Evolutionary conservation across 2,113 vertebrate genomes (phyloP).

Genomic region (Tragelaphus buxtoni): DNA sequence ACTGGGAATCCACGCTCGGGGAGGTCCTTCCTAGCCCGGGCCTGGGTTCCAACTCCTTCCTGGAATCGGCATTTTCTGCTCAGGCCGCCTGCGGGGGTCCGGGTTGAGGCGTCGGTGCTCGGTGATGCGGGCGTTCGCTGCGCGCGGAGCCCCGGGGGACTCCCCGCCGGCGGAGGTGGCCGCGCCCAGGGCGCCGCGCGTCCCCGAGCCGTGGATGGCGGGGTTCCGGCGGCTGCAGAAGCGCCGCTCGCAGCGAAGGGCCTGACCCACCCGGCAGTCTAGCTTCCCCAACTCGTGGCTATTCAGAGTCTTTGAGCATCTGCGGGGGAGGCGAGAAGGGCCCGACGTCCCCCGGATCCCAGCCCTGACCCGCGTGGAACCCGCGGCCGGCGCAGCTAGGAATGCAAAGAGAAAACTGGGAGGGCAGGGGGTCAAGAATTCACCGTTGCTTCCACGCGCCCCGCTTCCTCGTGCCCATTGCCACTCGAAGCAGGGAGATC

Average conservation of each 20-base stretch:
- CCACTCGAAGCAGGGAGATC: neutral
- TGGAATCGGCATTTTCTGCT: neutral
- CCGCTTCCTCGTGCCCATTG: rapidly evolving
- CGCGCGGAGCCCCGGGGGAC: neutral
- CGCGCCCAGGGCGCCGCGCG: neutral
- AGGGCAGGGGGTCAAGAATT: neutral
- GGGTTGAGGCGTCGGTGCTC: rapidly evolving
- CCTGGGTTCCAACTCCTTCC: neutral
- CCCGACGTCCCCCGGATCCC: neutral
- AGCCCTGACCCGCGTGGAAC: neutral
- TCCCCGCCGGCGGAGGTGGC: too few species aligned
- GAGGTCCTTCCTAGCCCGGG: neutral
- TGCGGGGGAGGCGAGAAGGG: neutral
- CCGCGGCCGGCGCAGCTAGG: neutral
- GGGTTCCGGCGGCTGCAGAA: neutral
- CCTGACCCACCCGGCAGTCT: neutral
- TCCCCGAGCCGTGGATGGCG: rapidly evolving
- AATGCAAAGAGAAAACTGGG: neutral
- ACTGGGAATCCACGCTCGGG: rapidly evolving
- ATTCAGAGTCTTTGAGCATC: neutral
- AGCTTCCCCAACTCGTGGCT: neutral
- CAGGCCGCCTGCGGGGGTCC: neutral
- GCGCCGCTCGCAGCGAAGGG: rapidly evolving
- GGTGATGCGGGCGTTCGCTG: rapidly evolving
- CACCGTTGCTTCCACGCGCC: rapidly evolving